phyloP scores from a whole-genome alignment of 2,888 invertebrate species.

The Catocala sponsa region DNA sequence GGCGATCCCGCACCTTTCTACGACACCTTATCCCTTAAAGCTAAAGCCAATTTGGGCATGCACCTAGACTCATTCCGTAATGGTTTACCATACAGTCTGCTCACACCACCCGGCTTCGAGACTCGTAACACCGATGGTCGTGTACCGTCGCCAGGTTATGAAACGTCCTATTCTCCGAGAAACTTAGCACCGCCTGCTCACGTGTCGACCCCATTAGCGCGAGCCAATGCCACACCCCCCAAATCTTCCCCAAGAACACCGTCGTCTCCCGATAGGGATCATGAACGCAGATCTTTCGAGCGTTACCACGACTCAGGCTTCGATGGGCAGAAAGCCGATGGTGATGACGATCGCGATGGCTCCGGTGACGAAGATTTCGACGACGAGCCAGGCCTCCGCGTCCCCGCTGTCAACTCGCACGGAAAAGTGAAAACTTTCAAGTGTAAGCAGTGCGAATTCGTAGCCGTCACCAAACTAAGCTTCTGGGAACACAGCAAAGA shows the following conservation, averaged over 20 bases:
- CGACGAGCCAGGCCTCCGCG: slow-evolving; percentile 88
- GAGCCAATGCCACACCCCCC: slow-evolving; percentile 78
- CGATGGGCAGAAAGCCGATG: slow-evolving; percentile 77
- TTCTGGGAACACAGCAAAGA: slow-evolving; percentile 97
- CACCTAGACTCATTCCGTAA: slow-evolving; percentile 78
- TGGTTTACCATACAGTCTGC: slow-evolving; percentile 86
- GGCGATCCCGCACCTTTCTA: slow-evolving; percentile 78
- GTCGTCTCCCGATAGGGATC: slow-evolving; percentile 70
- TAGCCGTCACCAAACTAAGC: slow-evolving; percentile 95
- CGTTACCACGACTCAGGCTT: slow-evolving; percentile 86
- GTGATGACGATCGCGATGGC: slow-evolving; percentile 81
- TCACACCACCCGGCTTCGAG: slow-evolving; percentile 89
- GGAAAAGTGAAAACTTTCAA: slow-evolving; percentile 96
- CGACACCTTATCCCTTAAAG: slow-evolving; percentile 76
- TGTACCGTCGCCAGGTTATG: slow-evolving; percentile 72
- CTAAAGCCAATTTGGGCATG: slow-evolving; percentile 80
- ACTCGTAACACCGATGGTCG: slow-evolving; percentile 69
- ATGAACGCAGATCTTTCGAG: slow-evolving; percentile 72
- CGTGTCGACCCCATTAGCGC: slow-evolving; percentile 74
- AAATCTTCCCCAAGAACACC: slow-evolving; percentile 80
- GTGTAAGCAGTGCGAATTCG: slow-evolving; percentile 97
- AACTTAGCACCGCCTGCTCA: slow-evolving; percentile 70
- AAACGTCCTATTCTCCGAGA: slow-evolving; percentile 73
- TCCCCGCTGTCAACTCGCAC: slow-evolving; percentile 91
- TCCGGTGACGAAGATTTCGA: slow-evolving; percentile 85